phyloP scores from a whole-genome alignment of 2,888 invertebrate species.

The Eristalinus aeneus region DNA sequence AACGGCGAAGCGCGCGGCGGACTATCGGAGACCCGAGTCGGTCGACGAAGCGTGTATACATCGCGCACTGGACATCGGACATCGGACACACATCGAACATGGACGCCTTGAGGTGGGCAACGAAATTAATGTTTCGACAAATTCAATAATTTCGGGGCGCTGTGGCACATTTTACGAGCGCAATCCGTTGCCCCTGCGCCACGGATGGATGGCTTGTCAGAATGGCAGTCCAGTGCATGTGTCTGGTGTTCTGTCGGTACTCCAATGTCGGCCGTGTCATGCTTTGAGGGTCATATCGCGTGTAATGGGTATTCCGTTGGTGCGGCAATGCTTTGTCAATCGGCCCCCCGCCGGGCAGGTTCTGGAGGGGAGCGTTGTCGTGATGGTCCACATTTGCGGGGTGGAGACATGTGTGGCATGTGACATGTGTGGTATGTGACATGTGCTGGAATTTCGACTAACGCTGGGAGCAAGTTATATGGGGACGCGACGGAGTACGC shows the following conservation, averaged over 20 bases:
- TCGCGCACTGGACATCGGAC: background rate
- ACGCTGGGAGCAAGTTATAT: background rate
- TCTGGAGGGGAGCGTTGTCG: background rate
- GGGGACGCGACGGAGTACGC: background rate
- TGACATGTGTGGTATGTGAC: background rate
- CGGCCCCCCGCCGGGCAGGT: background rate
- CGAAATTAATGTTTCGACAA: constrained; percentile 48
- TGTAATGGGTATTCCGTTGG: background rate
- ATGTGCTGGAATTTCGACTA: background rate
- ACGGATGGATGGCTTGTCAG: background rate
- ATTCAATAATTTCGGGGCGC: constrained; percentile 45
- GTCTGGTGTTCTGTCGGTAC: background rate
- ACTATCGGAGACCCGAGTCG: no score
- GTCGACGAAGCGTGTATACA: background rate
- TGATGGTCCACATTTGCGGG: background rate
- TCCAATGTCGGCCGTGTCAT: background rate
- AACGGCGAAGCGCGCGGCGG: background rate
- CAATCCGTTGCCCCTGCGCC: background rate
- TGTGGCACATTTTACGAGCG: constrained; percentile 26
- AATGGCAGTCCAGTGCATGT: background rate
- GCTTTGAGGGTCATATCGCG: background rate
- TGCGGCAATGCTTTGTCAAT: background rate
- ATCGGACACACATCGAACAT: constrained; percentile 12
- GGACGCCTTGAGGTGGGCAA: constrained; percentile 36
- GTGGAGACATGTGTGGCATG: background rate